Evolutionary conservation across 2,797 vertebrate genomes (phyloP).

Genomic region (Lacerta agilis): DNA sequence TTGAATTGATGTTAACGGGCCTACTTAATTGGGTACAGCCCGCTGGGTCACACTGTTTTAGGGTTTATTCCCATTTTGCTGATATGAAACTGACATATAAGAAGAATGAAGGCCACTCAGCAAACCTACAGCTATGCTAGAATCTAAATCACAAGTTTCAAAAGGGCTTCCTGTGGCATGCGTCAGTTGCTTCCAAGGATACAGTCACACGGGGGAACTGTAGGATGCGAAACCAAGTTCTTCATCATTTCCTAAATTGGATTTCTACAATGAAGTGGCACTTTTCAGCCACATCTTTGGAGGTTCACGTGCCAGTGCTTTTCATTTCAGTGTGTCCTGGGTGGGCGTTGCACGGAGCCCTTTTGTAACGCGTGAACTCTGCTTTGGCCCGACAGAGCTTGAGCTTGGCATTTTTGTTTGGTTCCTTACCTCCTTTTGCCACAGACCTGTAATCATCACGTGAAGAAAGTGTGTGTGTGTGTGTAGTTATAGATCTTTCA

Average conservation of each 20-base stretch:
- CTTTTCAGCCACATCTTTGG: neutral
- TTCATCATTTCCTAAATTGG: neutral
- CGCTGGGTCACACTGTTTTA: neutral
- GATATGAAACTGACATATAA: neutral
- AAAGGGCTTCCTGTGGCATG: neutral
- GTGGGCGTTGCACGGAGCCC: neutral
- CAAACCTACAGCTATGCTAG: neutral
- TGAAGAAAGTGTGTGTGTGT: neutral
- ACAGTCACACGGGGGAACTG: too few relatives aligned
- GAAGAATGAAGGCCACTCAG: neutral
- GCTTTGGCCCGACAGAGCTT: neutral
- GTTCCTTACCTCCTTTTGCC: slow-evolving; percentile 2
- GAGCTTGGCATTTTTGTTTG: neutral
- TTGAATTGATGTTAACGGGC: too few relatives aligned
- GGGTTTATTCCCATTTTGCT: neutral
- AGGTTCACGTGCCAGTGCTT: neutral
- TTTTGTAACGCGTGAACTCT: neutral
- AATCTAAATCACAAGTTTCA: neutral
- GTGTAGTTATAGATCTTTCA: slow-evolving; percentile 30
- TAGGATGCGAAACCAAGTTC: neutral
- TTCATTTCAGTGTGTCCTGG: neutral
- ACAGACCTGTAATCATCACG: slow-evolving; percentile 11
- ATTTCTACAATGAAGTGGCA: neutral
- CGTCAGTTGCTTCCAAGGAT: neutral
- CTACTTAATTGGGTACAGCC: too few relatives aligned